Evolutionary conservation across 2,888 invertebrate genomes (phyloP), one percentile per base, ranked within the genome.

Genomic region (Mimas tiliae): DNA sequence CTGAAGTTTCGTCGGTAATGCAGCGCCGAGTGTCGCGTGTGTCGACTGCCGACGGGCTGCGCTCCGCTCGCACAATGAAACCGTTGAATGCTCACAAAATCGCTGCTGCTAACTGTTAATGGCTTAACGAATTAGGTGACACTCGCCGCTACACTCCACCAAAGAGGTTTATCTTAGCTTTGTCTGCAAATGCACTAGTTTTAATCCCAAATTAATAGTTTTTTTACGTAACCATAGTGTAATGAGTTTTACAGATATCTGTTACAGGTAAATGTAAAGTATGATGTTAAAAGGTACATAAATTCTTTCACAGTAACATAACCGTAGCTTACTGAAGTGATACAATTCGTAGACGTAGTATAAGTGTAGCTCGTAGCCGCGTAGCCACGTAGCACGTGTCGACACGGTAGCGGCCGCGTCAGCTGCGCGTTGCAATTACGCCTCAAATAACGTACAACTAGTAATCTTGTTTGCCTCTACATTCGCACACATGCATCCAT

Each of bases 351-450:
- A 58, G 55, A 58, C 53, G 63, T 64, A 64, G 67, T 66, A 42
- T n/a, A 48, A 52, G 42, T 50, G 67, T 65, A 72, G 73, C 75
- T 27, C 53, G 65, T 65, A 74, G 69, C 71, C 70, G 73, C 48
- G 66, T 70, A 73, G 65, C 70, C 70, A 73, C 77, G 82, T 79
- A 82, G 82, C 82, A 82, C 78, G 79, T 82, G 82, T 79, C 76
- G 79, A 71, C 77, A 70, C 48, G 14, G 55, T 58, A 70, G 58
- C 58, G 58, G 38, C 58, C 77, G 82, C 82, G 86, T 82, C 89
- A 88, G 86, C 84, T 87, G 89, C 81, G 82, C 78, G 82, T 82
- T 75, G 86, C 84, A 89, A 89, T 89, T 87, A 88, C 86, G 78
- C 71, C 80, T 78, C 82, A 85, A 83, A 86, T 85, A 83, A 86